These are phyloP conservation scores for Acanthococcus lagerstroemiae DNA, from an alignment of 2,888 invertebrate genomes.

Conservation along the genomic window DNA sequence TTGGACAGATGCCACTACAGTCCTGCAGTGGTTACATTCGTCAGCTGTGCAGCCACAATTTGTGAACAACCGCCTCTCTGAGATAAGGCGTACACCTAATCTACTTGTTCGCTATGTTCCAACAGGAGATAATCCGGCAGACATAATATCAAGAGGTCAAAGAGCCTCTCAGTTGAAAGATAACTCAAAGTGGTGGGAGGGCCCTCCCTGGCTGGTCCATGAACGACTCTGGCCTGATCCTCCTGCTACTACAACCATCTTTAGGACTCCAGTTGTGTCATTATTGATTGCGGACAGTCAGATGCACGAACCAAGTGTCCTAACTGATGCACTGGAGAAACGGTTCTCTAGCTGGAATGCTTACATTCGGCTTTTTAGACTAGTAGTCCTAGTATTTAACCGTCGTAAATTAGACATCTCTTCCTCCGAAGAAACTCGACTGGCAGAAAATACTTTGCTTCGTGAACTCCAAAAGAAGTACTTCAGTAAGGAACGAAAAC, in stretches of 20 bases:
- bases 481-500: neutral
- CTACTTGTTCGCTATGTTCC: neutral
- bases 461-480: neutral
- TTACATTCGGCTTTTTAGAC: neutral
- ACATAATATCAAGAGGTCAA: neutral
- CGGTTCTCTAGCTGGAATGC: neutral
- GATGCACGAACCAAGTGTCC: too few species aligned
- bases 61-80: neutral
- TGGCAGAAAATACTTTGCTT: neutral
- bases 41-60: neutral
- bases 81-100: neutral
- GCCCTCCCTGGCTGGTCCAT: neutral
- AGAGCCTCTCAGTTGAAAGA: neutral
- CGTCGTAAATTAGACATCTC: neutral
- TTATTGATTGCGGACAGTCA: too few species aligned
- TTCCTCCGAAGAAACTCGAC: neutral
- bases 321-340: too few species aligned
- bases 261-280: neutral
- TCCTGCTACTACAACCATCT: too few species aligned
- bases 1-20: conserved; percentile 7
- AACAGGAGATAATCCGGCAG: neutral
- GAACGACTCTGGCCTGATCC: conserved; percentile 5
- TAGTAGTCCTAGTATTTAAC: neutral
- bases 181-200: neutral
- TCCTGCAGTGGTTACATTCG: conserved; percentile 10